These are phyloP conservation scores for Manis crassicaudata DNA, from an alignment of 2,797 vertebrate genomes.

Conservation along the genomic window DNA sequence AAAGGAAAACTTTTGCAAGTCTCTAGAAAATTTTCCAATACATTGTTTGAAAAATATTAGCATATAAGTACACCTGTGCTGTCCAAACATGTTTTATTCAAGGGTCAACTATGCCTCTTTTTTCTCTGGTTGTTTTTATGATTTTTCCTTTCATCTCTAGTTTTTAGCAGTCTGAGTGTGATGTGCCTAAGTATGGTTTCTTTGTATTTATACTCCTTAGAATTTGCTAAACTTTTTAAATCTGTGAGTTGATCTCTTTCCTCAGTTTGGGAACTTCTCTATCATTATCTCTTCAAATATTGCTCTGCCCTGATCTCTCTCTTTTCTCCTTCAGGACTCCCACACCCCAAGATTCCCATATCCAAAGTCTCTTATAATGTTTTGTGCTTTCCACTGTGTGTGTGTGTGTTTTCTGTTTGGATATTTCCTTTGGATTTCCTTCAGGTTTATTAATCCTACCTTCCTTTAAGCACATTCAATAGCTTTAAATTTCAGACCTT, in stretches of 20 bases:
- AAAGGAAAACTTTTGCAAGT: too few species aligned
- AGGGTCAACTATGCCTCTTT: background rate
- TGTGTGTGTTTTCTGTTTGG: background rate
- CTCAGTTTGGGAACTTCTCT: background rate
- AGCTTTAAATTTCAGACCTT: slow-evolving; percentile 23
- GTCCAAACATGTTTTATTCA: too few species aligned
- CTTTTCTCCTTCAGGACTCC: background rate
- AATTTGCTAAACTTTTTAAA: background rate
- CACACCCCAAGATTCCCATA: too few species aligned
- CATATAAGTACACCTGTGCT: too few species aligned
- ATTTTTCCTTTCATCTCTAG: background rate
- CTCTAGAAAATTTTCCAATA: too few species aligned
- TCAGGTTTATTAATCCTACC: background rate
- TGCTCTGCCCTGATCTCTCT: background rate
- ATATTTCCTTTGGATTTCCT: background rate
- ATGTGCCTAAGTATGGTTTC: background rate
- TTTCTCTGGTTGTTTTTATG: background rate
- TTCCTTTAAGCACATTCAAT: background rate
- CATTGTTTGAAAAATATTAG: too few species aligned
- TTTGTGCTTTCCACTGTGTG: background rate
- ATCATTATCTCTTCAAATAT: background rate
- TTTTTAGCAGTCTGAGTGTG: background rate
- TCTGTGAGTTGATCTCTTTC: background rate
- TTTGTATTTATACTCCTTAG: background rate
- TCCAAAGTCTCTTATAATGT: too few species aligned